Base-by-base conservation (phyloP, 2,888 invertebrate species). In the Escarpia spicata region DNA sequence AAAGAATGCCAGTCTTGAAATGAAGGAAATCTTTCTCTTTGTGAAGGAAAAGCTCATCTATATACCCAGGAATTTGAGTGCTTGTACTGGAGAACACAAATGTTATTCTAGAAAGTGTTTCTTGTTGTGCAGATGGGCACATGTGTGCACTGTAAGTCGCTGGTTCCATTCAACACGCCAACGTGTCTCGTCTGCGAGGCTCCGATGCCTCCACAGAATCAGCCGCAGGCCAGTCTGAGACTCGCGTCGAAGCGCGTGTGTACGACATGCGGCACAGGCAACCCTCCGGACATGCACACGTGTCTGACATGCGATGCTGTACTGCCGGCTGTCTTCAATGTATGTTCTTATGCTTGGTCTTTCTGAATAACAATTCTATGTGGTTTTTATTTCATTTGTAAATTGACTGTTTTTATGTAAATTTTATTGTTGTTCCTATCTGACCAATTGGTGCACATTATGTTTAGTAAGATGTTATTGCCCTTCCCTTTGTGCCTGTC, bases 181-280 rank as follows among this genome's bases (percentile, higher is more conserved):
- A 95, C 94, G 8, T 96, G 96, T 94, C 94, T 96, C 19, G 95
- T 96, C 10, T 96, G 96, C 94, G 96, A 96, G 94, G 96, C 95
- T 12, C 96, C 96, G 0, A 95, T 96, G 60, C 94, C 95, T 3
- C 95, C 95, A 8, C 96, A 96, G 94, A 95, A 95, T 92, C 94
- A 95, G 92, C 96, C 95, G 15, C 94, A 94, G 93, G 95, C 95
- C 12, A 94, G 93, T 31, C 91, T 95, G n/a, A 93, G 93, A 90
- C 94, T 95, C 91, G 90, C 94, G 6, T 94, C 95, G 91, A 94
- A 93, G 91, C 92, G 94, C n/a, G 93, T 96, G 43, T 96, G 96
- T 92, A 93, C 93, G 0, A 92, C 94, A 19, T 96, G 96, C 93
- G 95, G 95, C n/a, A 95, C 95, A 12, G 93, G 92, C 60, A 96